A percentile compares a stretch with the other conserved stretches of the same genome.
phyloP scores from a whole-genome alignment of 2,888 invertebrate species.

The Campoplex nolae region DNA sequence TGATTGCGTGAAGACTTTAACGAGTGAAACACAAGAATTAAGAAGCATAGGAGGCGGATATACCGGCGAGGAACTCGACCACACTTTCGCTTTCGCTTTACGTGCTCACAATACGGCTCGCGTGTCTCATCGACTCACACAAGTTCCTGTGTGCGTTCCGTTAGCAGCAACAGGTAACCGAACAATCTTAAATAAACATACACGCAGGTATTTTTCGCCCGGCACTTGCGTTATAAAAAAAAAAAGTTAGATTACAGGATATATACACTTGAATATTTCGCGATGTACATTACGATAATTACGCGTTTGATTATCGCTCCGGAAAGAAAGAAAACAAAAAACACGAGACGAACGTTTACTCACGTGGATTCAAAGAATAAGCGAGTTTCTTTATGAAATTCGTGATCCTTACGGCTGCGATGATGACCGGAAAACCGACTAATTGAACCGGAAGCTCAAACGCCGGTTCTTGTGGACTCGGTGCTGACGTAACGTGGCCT shows the following conservation, averaged over 20 bases:
- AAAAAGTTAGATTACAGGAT: constrained; percentile 2
- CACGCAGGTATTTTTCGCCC: constrained; percentile 30
- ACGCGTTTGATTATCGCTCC: constrained; percentile 35
- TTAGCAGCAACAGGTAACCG: constrained; percentile 49
- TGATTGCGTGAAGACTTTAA: constrained; percentile 38
- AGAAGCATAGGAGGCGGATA: constrained; percentile 17
- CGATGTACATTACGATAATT: constrained; percentile 37
- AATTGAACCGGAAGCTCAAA: constrained; percentile 94
- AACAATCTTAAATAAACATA: constrained; percentile 6
- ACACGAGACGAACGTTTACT: constrained; percentile 78
- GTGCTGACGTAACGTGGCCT: constrained; percentile 77
- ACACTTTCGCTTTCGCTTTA: constrained; percentile 81
- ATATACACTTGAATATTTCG: not conserved
- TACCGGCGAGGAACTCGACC: constrained; percentile 73
- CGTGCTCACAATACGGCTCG: constrained; percentile 51
- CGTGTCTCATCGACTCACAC: constrained; percentile 35
- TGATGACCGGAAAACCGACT: constrained; percentile 93
- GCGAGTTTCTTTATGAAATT: constrained; percentile 94
- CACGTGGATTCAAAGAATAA: constrained; percentile 93
- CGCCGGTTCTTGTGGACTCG: constrained; percentile 85
- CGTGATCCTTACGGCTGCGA: constrained; percentile 91
- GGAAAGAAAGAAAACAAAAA: constrained; percentile 26
- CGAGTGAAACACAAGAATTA: constrained; percentile 23
- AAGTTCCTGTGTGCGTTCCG: not conserved
- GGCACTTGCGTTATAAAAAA: not conserved